A percentile compares a stretch with the other conserved stretches of the same genome.
Conservation (phyloP, 2,888 invertebrate species). For the Phaedon cochleariae region DNA sequence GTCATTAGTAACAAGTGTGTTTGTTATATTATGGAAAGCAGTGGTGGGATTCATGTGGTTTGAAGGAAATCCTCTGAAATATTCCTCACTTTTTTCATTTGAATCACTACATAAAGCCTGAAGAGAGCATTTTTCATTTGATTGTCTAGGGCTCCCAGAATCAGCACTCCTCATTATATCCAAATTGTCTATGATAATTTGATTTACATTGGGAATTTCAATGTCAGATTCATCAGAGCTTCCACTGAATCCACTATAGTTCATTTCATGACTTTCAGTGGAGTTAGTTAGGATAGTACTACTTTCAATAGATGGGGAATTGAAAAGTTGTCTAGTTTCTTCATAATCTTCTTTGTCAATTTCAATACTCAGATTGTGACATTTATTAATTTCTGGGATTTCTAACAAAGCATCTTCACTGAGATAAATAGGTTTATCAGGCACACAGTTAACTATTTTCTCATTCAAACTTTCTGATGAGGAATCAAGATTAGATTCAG, state of each 20-base stretch:
- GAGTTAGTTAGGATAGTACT: constrained; percentile 21
- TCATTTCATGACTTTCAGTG: constrained; percentile 26
- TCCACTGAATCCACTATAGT: constrained; percentile 28
- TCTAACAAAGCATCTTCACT: constrained; percentile 59
- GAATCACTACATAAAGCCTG: neutral
- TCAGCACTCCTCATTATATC: neutral
- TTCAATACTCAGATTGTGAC: constrained; percentile 26
- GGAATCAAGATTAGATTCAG: constrained; percentile 55
- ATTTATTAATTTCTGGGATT: constrained; percentile 46
- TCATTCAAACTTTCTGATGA: constrained; percentile 34
- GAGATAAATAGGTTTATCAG: constrained; percentile 49
- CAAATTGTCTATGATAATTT: constrained; percentile 22
- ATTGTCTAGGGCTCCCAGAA: neutral
- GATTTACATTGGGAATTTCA: constrained; percentile 20
- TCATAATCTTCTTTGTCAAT: constrained; percentile 40
- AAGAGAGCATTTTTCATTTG: neutral
- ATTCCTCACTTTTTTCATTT: neutral
- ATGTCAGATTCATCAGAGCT: constrained; percentile 20
- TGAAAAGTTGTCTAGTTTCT: constrained; percentile 38
- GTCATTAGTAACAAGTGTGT: constrained; percentile 29
- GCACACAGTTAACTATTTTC: constrained; percentile 7
- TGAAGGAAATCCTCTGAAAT: constrained; percentile 3
- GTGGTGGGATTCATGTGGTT: neutral
- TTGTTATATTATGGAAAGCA: constrained; percentile 32
- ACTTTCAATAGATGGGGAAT: constrained; percentile 41